Percentiles rank a stretch among this genome's conserved stretches.
Evolutionary conservation across 2,888 invertebrate genomes (phyloP).

Genomic region (Eubasilissa splendida): DNA sequence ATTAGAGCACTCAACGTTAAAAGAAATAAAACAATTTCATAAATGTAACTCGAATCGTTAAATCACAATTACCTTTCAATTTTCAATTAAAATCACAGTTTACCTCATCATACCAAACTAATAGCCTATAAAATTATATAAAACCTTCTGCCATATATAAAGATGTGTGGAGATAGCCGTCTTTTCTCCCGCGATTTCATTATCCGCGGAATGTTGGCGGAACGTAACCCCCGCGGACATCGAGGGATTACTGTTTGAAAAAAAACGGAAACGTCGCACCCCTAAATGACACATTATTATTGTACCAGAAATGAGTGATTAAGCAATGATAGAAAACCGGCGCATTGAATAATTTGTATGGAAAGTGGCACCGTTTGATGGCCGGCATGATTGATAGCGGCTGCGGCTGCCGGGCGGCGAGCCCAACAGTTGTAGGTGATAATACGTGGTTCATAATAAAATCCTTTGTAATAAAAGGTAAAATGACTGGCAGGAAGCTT

Average conservation of each 20-base stretch:
- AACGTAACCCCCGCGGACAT: too few species aligned
- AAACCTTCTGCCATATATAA: neutral
- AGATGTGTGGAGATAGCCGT: neutral
- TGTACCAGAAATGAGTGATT: neutral
- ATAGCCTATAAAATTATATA: neutral
- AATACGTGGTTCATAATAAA: constrained; percentile 14
- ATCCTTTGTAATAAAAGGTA: constrained; percentile 10
- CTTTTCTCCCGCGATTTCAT: neutral
- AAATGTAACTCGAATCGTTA: too few species aligned
- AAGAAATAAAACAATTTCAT: too few species aligned
- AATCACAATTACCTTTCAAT: too few species aligned
- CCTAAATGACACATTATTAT: neutral
- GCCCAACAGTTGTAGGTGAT: neutral
- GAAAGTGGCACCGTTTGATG: constrained; percentile 2
- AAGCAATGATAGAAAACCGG: neutral
- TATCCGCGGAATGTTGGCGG: neutral
- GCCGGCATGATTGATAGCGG: neutral
- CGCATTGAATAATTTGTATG: constrained; percentile 7
- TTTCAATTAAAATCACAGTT: too few species aligned
- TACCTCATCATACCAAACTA: too few species aligned
- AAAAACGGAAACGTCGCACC: neutral
- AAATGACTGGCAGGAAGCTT: constrained; percentile 24
- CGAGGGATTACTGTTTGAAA: too few species aligned
- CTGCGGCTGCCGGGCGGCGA: neutral
- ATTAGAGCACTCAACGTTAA: too few species aligned